Percentiles rank a stretch among this genome's conserved stretches.
phyloP scores from a whole-genome alignment of 2,888 invertebrate species.

The Scaptomyza cyrtandrae region DNA sequence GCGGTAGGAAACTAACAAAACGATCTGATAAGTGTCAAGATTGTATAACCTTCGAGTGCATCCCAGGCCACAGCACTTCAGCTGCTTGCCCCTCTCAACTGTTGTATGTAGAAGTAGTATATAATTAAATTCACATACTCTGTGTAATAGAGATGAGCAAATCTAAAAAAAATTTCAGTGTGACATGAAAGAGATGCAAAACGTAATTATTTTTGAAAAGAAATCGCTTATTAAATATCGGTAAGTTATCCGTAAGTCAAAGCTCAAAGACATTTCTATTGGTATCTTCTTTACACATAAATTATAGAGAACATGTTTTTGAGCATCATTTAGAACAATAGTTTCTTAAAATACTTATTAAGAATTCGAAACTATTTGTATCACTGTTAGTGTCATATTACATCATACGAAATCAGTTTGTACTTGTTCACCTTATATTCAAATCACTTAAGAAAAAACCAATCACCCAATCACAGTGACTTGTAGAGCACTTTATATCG shows the following conservation, averaged over 20 bases:
- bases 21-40: conserved; percentile 80
- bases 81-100: conserved; percentile 14
- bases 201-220: too few relatives aligned
- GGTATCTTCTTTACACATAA: too few relatives aligned
- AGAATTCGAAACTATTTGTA: not conserved
- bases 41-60: conserved; percentile 74
- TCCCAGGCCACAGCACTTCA: conserved; percentile 46
- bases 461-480: conserved; percentile 43
- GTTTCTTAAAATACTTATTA: not conserved
- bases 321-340: too few relatives aligned
- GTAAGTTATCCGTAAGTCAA: too few relatives aligned
- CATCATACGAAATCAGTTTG: not conserved
- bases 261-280: too few relatives aligned
- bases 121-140: conserved; percentile 62
- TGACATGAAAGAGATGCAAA: not conserved
- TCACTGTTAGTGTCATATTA: not conserved
- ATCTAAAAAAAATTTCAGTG: not conserved
- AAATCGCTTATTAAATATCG: too few relatives aligned
- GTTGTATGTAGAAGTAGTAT: conserved; percentile 11
- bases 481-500: conserved; percentile 27
- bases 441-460: not conserved
- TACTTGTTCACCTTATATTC: too few relatives aligned
- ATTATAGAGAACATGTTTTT: too few relatives aligned
- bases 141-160: conserved; percentile 45
- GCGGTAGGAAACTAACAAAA: conserved; percentile 74